Percentiles rank a stretch among this genome's conserved stretches.
phyloP scores from a whole-genome alignment of 2,888 invertebrate genomes.

The Morpho helenor region DNA sequence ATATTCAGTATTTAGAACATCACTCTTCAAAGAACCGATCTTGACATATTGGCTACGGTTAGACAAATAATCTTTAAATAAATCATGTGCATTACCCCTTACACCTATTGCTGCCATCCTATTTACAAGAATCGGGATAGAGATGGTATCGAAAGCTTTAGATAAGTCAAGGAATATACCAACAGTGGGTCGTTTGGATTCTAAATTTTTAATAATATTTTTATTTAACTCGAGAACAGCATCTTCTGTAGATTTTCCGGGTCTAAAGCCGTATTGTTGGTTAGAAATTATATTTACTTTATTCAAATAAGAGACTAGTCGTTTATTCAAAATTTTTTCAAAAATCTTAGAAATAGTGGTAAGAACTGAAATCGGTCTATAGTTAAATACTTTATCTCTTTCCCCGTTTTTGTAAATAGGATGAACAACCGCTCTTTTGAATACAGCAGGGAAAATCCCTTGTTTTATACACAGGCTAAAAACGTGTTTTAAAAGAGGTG shows the following conservation, averaged over 20 bases:
- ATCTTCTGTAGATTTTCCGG: neutral
- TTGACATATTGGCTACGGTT: constrained; percentile 14
- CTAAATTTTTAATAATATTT: neutral
- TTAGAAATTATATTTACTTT: neutral
- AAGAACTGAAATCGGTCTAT: constrained; percentile 1
- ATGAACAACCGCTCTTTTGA: neutral
- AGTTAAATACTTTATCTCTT: neutral
- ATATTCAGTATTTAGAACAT: constrained; percentile 1
- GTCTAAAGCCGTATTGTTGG: constrained; percentile 1
- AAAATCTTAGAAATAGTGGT: neutral
- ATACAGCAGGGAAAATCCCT: neutral
- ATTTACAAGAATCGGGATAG: neutral
- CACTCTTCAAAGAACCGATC: constrained; percentile 3
- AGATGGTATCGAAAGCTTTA: too few species aligned
- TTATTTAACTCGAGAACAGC: neutral
- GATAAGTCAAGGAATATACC: too few species aligned
- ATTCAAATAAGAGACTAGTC: neutral
- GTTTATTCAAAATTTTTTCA: neutral
- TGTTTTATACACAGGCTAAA: neutral
- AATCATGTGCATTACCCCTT: too few species aligned
- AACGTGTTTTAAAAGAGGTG: neutral
- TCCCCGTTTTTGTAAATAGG: constrained; percentile 1
- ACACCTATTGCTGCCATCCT: constrained; percentile 1
- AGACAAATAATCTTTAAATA: constrained; percentile 12
- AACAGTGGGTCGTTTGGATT: neutral